Base-by-base conservation (phyloP, 2,113 vertebrate species). In the Mobula birostris region DNA sequence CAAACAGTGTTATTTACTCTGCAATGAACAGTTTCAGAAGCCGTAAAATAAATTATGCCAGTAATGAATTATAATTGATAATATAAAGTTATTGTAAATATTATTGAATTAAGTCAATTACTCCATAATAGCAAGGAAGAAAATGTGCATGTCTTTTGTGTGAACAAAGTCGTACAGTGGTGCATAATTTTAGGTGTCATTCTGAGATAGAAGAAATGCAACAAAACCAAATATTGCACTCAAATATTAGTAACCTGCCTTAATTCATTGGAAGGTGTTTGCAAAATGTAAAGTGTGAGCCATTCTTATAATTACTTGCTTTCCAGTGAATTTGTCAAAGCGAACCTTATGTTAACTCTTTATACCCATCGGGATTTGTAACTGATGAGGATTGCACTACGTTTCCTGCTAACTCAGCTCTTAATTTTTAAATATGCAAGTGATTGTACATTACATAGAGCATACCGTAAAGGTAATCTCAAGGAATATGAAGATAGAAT, bases 71-170 rank as follows among this genome's bases (percentile, higher is more conserved):
- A 74, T 93, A 70, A 56, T 7, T 76, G 66, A 40, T 48, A 19
- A 76, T 76, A 14, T 93, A 27, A 93, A 93, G 36, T 56, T 93
- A 72, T 93, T 76, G 70, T 74, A 74, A 76, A 27, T 93, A 48
- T 66, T 68, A 66, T 29, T 15, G 36, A 74, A 74, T 74, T 29
- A 90, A 93, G 24, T 74, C 32, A 15, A 5, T 40, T 19, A 74
- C 48, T 74, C 36, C 21, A 48, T 9, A 27, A 21, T 7, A 21
- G n/a, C 36, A 24, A 72, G 21, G 36, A 24, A 76, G 85, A 32
- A 68, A 36, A 90, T 66, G 27, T 74, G 91, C 91, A 72, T 93
- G 91, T 48, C 56, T 90, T 72, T 40, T 14, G 56, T 56, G 27
- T 87, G 56, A 87, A 5, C 83, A 58, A 27, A 14, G 7, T 74